Evolutionary conservation across 2,113 vertebrate genomes (phyloP).

Genomic region (Sakesphorus luctuosus): DNA sequence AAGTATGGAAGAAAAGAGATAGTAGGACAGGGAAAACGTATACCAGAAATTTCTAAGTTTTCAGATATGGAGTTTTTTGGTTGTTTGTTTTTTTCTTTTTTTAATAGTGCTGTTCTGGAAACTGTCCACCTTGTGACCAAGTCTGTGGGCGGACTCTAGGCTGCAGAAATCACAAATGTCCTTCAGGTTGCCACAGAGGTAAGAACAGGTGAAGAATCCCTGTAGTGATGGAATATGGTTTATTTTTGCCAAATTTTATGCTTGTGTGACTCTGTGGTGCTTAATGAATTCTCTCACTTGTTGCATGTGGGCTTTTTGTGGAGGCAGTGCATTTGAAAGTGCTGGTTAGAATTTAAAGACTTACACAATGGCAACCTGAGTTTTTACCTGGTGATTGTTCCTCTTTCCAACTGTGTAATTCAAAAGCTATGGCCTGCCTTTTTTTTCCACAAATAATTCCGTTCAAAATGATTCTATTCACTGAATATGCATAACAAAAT

Average conservation of each 20-base stretch:
- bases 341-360: neutral
- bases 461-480: neutral
- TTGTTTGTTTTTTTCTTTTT: neutral
- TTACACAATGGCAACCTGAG: neutral
- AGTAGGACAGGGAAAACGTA: neutral
- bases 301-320: neutral
- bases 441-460: neutral
- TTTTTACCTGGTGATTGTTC: neutral
- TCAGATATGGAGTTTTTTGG: neutral
- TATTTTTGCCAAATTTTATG: neutral
- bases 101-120: slow-evolving; percentile 91
- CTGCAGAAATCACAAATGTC: slow-evolving; percentile 97
- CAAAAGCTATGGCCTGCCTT: neutral
- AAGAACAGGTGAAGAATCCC: slow-evolving; percentile 35
- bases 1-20: neutral
- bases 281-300: neutral
- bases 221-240: neutral
- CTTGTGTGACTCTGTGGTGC: neutral
- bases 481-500: neutral
- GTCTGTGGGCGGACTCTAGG: slow-evolving; percentile 87
- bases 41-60: neutral
- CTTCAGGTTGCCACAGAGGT: slow-evolving; percentile 96
- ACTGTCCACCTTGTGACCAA: slow-evolving; percentile 95
- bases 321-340: neutral
- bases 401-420: neutral